Evolutionary conservation across 92 coral and sea anemone genomes (phyloP).

Genomic region (Heteractis magnifica): DNA sequence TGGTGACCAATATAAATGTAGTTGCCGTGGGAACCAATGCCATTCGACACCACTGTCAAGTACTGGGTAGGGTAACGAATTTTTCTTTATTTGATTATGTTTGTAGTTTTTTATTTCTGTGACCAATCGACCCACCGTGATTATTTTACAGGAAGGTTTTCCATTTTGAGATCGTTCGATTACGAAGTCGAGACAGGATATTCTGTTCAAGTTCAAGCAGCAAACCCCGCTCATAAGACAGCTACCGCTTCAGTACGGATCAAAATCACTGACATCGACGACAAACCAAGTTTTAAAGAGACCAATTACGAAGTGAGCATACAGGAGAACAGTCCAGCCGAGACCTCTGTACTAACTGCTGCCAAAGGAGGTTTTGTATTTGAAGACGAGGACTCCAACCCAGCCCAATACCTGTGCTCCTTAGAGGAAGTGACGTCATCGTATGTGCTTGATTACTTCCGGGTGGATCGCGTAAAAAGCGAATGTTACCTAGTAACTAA

Average conservation of each 20-base stretch:
- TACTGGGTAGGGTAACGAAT: no score
- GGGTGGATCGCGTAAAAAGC: conserved; percentile 47
- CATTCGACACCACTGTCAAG: no score
- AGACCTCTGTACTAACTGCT: conserved; percentile 49
- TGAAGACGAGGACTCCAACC: conserved; percentile 48
- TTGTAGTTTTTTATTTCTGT: no score
- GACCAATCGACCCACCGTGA: no score
- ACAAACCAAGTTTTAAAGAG: conserved; percentile 68
- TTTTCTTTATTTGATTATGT: no score
- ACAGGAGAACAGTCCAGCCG: conserved; percentile 48
- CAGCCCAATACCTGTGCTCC: conserved; percentile 60
- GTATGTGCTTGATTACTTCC: conserved; percentile 59
- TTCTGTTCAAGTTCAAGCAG: conserved; percentile 63
- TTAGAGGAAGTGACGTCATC: conserved; percentile 47
- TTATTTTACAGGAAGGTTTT: conserved; percentile 52
- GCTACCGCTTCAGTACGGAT: conserved; percentile 51
- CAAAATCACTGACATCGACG: conserved; percentile 53
- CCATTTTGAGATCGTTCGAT: conserved; percentile 61
- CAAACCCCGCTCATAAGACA: conserved; percentile 38
- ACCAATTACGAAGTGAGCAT: conserved; percentile 49
- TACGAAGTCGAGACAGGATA: conserved; percentile 66
- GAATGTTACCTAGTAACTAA: conserved; percentile 60
- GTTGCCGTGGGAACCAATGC: no score
- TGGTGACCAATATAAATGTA: no score
- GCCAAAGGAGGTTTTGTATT: conserved; percentile 53